Percentiles rank a stretch among this genome's conserved stretches.
These are phyloP conservation scores for Mesopsocus fuscifrons DNA, from an alignment of 2,888 invertebrate species.

Conservation along the genomic window DNA sequence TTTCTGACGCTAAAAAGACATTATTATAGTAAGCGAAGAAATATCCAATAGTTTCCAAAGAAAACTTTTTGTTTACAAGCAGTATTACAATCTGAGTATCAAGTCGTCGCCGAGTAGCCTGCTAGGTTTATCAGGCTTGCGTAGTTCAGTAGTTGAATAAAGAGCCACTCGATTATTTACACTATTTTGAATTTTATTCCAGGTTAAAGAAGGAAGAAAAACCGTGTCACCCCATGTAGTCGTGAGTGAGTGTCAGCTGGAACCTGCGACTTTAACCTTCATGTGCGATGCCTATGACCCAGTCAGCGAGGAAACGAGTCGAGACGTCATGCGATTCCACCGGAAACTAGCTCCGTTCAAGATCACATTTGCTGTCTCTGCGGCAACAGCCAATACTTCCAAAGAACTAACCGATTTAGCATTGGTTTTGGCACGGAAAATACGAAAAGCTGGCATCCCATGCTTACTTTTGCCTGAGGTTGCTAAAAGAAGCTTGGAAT, in stretches of 20 bases:
- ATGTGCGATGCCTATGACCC: constrained; percentile 38
- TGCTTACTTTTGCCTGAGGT: constrained; percentile 1
- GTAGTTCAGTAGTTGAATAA: no score
- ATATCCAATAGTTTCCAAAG: no score
- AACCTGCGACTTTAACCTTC: constrained; percentile 32
- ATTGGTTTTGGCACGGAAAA: background rate
- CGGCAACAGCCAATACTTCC: constrained; percentile 4
- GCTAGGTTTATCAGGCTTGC: no score
- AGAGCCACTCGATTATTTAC: no score
- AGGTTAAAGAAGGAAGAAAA: constrained; percentile 25
- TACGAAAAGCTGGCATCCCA: background rate
- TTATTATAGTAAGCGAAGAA: no score
- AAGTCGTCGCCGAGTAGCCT: no score
- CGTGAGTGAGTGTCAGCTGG: constrained; percentile 30
- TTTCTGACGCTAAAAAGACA: no score
- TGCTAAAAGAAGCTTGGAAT: constrained; percentile 20
- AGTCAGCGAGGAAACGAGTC: background rate
- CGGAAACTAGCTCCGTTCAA: constrained; percentile 59
- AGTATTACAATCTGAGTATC: no score
- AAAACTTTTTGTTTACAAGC: no score
- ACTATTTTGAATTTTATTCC: no score
- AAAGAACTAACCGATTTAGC: constrained; percentile 4
- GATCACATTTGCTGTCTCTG: constrained; percentile 38
- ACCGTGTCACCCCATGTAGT: constrained; percentile 24
- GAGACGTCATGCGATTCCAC: constrained; percentile 37